These are phyloP conservation scores for Halichoerus grypus DNA, from an alignment of 2,113 vertebrate genomes.

Conservation along the genomic window DNA sequence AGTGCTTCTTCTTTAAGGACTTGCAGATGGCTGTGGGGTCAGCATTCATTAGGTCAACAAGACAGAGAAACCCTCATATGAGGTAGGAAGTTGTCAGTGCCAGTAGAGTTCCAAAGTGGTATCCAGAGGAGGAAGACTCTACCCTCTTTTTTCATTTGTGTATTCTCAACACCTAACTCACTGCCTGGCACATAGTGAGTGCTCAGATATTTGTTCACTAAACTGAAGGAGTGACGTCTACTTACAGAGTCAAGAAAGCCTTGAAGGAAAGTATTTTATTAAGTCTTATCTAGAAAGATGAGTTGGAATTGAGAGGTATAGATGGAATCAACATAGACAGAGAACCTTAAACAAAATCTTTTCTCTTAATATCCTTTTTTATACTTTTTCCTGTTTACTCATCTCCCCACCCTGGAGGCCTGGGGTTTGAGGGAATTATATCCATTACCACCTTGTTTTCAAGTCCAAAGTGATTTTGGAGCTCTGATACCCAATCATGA, in stretches of 20 bases:
- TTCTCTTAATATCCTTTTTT: not conserved
- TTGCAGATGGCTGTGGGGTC: not conserved
- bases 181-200: not conserved
- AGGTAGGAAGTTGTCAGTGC: not conserved
- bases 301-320: not conserved
- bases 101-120: not conserved
- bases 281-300: not conserved
- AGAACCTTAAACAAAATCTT: not conserved
- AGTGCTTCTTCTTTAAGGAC: not conserved
- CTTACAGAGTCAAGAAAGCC: not conserved
- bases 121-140: not conserved
- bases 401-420: not conserved
- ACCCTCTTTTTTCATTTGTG: not conserved
- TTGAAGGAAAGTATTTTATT: constrained; percentile 30
- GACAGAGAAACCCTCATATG: not conserved
- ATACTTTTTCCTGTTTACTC: not conserved
- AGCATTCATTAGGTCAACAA: too few species aligned
- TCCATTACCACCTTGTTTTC: not conserved
- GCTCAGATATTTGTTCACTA: not conserved
- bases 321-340: not conserved
- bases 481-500: not conserved
- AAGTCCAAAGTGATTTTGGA: not conserved
- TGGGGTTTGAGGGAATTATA: not conserved
- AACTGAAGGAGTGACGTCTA: not conserved
- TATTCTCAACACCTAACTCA: not conserved